Conservation (phyloP, 2,797 vertebrate genomes). For the Cryptoprocta ferox region DNA sequence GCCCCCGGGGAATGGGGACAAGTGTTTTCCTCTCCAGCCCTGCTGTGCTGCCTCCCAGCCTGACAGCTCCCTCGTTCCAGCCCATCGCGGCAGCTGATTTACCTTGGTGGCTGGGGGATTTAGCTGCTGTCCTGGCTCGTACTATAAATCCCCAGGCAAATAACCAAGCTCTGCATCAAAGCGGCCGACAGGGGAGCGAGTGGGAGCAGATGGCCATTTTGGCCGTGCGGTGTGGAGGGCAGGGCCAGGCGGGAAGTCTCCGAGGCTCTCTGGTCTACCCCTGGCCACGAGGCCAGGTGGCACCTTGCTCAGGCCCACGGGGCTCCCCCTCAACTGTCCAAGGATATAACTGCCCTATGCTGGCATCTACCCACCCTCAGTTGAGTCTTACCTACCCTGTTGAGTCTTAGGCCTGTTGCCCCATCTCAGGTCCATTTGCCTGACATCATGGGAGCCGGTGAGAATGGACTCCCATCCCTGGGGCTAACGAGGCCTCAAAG, state of each 20-base stretch:
- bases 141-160: conserved; percentile 83
- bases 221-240: neutral
- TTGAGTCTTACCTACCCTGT: too few species aligned
- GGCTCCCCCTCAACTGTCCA: neutral
- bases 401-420: neutral
- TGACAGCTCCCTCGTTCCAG: conserved; percentile 66
- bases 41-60: conserved; percentile 49
- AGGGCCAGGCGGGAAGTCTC: neutral
- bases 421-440: neutral
- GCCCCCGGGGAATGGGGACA: conserved; percentile 65
- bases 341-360: neutral
- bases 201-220: conserved; percentile 56
- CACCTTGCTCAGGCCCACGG: neutral
- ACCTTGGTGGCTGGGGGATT: conserved; percentile 80
- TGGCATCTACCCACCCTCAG: neutral
- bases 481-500: neutral
- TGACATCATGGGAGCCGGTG: neutral
- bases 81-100: conserved; percentile 79
- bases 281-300: neutral
- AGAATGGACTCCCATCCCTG: too few species aligned
- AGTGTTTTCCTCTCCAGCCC: conserved; percentile 77
- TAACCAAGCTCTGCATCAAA: conserved; percentile 80
- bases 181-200: conserved; percentile 39
- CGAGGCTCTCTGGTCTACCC: neutral
- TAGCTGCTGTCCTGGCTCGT: conserved; percentile 77